phyloP scores from a whole-genome alignment of 1,140 invertebrate genomes.

The Tachypleus tridentatus region DNA sequence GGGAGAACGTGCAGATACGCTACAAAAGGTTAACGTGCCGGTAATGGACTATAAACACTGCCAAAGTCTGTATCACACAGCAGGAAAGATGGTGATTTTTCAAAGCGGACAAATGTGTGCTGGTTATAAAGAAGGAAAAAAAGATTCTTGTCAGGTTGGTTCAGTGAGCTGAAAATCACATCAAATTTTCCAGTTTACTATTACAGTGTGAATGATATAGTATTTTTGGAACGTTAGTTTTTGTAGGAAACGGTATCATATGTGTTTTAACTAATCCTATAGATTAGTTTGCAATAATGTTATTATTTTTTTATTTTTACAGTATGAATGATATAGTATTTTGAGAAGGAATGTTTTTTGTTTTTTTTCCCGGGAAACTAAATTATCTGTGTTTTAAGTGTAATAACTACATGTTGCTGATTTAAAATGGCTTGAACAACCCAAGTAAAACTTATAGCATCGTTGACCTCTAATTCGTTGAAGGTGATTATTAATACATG shows the following conservation, averaged over 20 bases:
- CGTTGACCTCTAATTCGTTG: too few species aligned
- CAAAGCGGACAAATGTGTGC: slow-evolving; percentile 64
- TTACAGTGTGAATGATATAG: background rate
- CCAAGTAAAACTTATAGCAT: too few species aligned
- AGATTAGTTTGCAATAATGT: background rate
- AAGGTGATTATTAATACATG: too few species aligned
- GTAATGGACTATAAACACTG: slow-evolving; percentile 60
- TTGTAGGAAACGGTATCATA: background rate
- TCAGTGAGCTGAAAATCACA: background rate
- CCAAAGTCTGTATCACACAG: slow-evolving; percentile 57
- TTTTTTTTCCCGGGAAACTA: background rate
- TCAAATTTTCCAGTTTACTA: background rate
- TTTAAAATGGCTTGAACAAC: too few species aligned
- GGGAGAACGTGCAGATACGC: slow-evolving; percentile 42
- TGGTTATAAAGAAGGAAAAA: slow-evolving; percentile 62
- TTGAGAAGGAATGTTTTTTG: background rate
- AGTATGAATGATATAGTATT: background rate
- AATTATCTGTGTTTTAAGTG: background rate
- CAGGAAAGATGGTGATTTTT: slow-evolving; percentile 33
- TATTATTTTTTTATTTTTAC: background rate
- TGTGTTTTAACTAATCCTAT: background rate
- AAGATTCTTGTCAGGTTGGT: slow-evolving; percentile 69
- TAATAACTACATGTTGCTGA: too few species aligned
- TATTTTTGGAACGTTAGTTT: background rate
- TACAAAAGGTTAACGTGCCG: slow-evolving; percentile 65